Conservation (phyloP, 2,888 invertebrate species). For the Gerris lacustris region DNA sequence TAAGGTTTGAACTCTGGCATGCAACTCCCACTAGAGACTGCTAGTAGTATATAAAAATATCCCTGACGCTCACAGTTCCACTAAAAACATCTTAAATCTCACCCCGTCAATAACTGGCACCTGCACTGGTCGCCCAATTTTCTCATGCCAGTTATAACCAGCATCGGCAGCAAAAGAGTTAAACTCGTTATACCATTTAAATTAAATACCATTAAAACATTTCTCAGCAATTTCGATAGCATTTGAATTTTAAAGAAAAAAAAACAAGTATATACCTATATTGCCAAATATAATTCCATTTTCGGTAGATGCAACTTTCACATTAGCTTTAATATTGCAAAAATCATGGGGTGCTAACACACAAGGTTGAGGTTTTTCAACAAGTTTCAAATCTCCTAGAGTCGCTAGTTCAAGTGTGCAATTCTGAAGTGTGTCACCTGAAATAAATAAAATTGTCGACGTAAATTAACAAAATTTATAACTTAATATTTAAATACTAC, state of each 20-base stretch:
- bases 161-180: too few relatives aligned
- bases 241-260: slow-evolving; percentile 6
- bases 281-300: slow-evolving; percentile 99
- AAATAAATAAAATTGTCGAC: slow-evolving; percentile 10
- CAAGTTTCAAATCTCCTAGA: slow-evolving; percentile 90
- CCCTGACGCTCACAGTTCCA: too few relatives aligned
- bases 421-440: slow-evolving; percentile 86
- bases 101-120: too few relatives aligned
- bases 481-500: neutral
- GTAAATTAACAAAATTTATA: slow-evolving; percentile 3
- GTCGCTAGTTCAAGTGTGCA: slow-evolving; percentile 96
- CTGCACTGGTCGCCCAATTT: too few relatives aligned
- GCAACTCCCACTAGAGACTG: too few relatives aligned
- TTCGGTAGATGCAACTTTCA: slow-evolving; percentile 98
- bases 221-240: too few relatives aligned
- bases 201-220: too few relatives aligned
- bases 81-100: too few relatives aligned
- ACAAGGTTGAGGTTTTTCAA: slow-evolving; percentile 91
- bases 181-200: too few relatives aligned
- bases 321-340: slow-evolving; percentile 95
- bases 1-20: too few relatives aligned
- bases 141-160: too few relatives aligned
- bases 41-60: too few relatives aligned
- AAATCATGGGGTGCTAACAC: slow-evolving; percentile 95
- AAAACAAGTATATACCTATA: slow-evolving; percentile 52